Evolutionary conservation across 1,140 invertebrate genomes (phyloP), one percentile per base, ranked within the genome.

Genomic region (Listronotus bonariensis): DNA sequence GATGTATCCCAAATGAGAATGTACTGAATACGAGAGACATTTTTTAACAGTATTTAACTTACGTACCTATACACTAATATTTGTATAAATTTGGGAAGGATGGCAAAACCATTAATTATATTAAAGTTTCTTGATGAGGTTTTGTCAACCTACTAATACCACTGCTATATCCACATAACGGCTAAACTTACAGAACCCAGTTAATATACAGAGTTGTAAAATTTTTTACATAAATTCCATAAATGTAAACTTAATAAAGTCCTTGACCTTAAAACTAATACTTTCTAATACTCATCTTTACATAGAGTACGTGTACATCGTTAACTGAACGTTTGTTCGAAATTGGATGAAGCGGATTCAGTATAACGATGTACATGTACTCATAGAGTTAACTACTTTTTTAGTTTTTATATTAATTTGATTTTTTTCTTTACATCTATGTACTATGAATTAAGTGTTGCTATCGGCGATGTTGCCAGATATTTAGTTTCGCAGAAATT

Each of bases 41-140:
- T 43, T 36, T 58, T 58, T 46, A 48, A 60, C 49, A 60, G 57
- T 60, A 60, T 60, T 60, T 60, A 60, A 60, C 57, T 60, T 60
- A 46, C 57, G 57, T 60, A 36, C 34, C 34, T 36, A 60, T 58
- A 36, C 51, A 55, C 40, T 55, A 34, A 55, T 48, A 48, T 18
- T 48, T 48, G 45, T 48, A 48, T 48, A 48, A 48, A 18, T 2
- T 18, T 36, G n/a, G n/a, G 14, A 7, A 38, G 51, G 51, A n/a
- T 18, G 51, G 8, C 51, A 53, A 32, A 38, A 53, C 31, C 26
- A 14, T 8, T 36, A 36, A 4, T 36, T 36, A 36, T 36, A 10
- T 10, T 10, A 12, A 36, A 36, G 34, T 9, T 36, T 36, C 7
- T 36, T 36, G 34, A 10, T 36, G 8, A 36, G 11, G 45, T 48